These are phyloP conservation scores for Brachypterus glaber DNA, from an alignment of 2,888 invertebrate species.

Conservation along the genomic window DNA sequence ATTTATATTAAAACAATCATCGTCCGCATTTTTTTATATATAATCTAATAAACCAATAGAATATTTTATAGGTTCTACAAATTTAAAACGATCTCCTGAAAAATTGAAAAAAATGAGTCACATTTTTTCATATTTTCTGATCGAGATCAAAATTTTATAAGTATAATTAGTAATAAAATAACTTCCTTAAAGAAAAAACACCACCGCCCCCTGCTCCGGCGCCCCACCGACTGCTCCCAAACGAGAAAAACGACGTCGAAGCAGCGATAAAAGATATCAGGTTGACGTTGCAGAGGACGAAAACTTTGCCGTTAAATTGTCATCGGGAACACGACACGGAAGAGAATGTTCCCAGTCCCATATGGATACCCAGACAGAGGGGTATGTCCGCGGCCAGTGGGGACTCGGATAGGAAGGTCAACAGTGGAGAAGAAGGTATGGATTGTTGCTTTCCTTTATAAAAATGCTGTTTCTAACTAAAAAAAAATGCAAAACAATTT, in stretches of 20 bases:
- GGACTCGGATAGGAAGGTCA: slow-evolving; percentile 55
- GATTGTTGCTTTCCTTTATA: not conserved
- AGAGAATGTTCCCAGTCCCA: slow-evolving; percentile 50
- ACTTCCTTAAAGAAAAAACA: slow-evolving; percentile 44
- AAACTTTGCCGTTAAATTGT: slow-evolving; percentile 50
- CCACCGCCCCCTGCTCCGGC: slow-evolving; percentile 70
- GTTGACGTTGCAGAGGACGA: slow-evolving; percentile 65
- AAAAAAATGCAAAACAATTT: too few species aligned
- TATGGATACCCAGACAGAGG: slow-evolving; percentile 62
- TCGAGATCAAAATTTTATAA: too few species aligned
- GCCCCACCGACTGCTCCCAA: slow-evolving; percentile 51
- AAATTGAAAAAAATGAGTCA: too few species aligned
- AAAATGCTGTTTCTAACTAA: too few species aligned
- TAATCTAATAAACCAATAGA: too few species aligned
- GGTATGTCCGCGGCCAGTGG: slow-evolving; percentile 45
- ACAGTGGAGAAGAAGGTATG: slow-evolving; percentile 54
- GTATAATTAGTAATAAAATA: too few species aligned
- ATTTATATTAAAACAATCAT: too few species aligned
- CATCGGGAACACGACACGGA: slow-evolving; percentile 40
- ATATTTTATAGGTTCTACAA: too few species aligned
- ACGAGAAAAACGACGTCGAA: slow-evolving; percentile 41
- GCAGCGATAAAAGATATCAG: slow-evolving; percentile 77
- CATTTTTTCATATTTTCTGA: too few species aligned
- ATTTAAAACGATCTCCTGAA: slow-evolving; percentile 4
- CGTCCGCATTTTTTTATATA: too few species aligned